These are phyloP conservation scores for Aphelenchoides fujianensis DNA, from an alignment of 1,140 invertebrate genomes.

Conservation along the genomic window DNA sequence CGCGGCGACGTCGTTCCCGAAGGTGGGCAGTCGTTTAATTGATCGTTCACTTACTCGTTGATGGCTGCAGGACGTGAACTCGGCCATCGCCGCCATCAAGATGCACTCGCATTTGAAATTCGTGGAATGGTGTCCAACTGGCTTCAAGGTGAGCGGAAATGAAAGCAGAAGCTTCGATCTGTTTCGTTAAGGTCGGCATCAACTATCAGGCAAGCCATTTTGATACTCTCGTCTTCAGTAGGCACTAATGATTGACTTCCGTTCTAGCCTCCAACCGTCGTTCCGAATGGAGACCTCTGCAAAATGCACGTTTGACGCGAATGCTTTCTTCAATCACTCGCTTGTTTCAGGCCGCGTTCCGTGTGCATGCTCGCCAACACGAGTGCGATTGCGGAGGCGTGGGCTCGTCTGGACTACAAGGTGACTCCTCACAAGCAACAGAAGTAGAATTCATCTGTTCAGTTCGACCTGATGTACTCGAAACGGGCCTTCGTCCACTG, in stretches of 20 bases:
- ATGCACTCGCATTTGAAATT: conserved; percentile 30
- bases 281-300: conserved; percentile 13
- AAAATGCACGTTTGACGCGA: no score
- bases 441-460: background rate
- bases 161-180: no score
- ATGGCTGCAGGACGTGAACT: conserved; percentile 29
- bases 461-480: conserved; percentile 69
- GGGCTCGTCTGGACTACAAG: conserved; percentile 73
- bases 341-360: no score
- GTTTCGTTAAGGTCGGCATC: conserved; percentile 17
- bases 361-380: conserved; percentile 30
- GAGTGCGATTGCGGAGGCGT: conserved; percentile 69
- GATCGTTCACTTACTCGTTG: no score
- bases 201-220: conserved; percentile 10
- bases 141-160: no score
- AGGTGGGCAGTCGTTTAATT: no score
- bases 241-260: background rate
- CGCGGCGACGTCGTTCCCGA: conserved; percentile 74
- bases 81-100: conserved; percentile 38
- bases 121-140: conserved; percentile 45
- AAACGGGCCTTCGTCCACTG: conserved; percentile 81
- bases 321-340: no score
- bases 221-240: background rate
- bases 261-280: background rate
- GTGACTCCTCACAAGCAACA: background rate